Conservation (phyloP, 2,888 invertebrate genomes). For the Xiphydria camelus region DNA sequence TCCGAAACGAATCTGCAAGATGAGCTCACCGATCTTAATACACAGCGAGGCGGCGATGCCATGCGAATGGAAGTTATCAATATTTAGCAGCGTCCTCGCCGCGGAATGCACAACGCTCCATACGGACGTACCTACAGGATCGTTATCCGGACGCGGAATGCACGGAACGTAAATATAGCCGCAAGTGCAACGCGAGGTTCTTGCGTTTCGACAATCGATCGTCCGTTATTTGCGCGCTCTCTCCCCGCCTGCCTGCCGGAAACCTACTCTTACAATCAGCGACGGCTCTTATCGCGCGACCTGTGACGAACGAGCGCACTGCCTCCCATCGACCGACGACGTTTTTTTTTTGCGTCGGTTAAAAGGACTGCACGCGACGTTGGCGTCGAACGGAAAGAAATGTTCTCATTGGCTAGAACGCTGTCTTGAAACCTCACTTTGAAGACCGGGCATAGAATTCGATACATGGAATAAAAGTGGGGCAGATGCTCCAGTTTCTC, state of each 20-base stretch:
- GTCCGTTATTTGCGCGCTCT: background rate
- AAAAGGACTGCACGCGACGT: too few species aligned
- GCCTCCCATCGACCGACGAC: too few species aligned
- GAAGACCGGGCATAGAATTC: too few species aligned
- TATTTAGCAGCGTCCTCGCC: slow-evolving; percentile 27
- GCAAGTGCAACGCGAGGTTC: too few species aligned
- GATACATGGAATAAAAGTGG: too few species aligned
- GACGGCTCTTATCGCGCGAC: slow-evolving; percentile 1
- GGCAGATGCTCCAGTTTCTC: too few species aligned
- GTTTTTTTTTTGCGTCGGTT: too few species aligned
- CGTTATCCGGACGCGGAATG: background rate
- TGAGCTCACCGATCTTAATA: background rate
- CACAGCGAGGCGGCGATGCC: background rate
- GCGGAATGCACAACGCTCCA: slow-evolving; percentile 33
- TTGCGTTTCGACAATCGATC: background rate
- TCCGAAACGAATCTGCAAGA: background rate
- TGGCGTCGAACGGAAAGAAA: too few species aligned
- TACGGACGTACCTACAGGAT: slow-evolving; percentile 18
- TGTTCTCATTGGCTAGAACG: too few species aligned
- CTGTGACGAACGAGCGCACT: background rate
- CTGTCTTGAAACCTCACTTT: too few species aligned
- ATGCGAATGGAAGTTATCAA: slow-evolving; percentile 23
- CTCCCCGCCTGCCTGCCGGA: background rate
- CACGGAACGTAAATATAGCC: too few species aligned
- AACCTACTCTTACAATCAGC: background rate